A percentile compares a stretch with the other conserved stretches of the same genome.
Evolutionary conservation across 2,797 vertebrate species (phyloP).

Genomic region (Megaceryle alcyon): DNA sequence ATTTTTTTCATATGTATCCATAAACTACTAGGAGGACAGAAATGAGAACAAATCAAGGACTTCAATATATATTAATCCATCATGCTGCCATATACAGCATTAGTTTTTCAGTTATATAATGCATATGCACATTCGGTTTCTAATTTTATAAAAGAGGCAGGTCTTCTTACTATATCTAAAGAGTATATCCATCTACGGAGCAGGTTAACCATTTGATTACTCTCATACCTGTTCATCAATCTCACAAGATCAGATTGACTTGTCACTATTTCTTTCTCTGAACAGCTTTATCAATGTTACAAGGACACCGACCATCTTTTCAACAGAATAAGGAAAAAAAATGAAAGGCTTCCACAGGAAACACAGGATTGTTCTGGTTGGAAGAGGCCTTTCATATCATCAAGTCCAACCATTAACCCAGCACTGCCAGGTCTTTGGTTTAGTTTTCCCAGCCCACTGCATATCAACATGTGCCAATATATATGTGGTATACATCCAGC

Average conservation of each 20-base stretch:
- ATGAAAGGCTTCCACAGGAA: background rate
- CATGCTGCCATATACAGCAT: background rate
- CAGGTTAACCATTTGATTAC: background rate
- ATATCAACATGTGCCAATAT: accelerated
- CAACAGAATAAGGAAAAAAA: background rate
- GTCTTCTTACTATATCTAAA: background rate
- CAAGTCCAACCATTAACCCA: too few species aligned
- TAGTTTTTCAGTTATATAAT: conserved; percentile 40
- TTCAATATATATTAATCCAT: background rate
- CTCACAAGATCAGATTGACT: background rate
- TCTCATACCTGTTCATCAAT: background rate
- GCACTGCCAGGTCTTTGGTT: too few species aligned
- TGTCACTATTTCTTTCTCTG: background rate
- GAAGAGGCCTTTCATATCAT: too few species aligned
- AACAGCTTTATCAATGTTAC: background rate
- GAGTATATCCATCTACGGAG: background rate
- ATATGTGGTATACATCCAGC: accelerated
- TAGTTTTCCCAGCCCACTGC: background rate
- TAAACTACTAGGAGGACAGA: background rate
- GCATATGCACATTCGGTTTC: conserved; percentile 12
- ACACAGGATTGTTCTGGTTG: too few species aligned
- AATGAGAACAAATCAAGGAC: conserved; percentile 1
- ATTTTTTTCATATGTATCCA: background rate
- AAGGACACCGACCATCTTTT: background rate
- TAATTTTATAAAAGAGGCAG: conserved; percentile 46